These are phyloP conservation scores for Eupristina koningsbergeri DNA, from an alignment of 1,140 invertebrate species.

Conservation along the genomic window DNA sequence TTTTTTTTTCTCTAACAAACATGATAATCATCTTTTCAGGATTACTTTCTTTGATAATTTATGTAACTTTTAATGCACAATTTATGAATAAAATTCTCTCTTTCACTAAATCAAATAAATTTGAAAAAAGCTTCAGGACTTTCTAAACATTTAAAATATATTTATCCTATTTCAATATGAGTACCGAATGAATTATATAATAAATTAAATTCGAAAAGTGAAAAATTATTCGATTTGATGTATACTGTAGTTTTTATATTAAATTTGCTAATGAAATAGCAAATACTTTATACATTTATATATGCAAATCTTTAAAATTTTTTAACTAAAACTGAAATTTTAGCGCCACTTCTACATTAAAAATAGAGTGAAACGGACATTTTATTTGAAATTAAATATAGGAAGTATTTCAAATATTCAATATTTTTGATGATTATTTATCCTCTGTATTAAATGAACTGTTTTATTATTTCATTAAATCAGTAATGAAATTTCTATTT, in stretches of 20 bases:
- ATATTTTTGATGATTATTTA: background rate
- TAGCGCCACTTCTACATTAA: background rate
- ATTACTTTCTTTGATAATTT: background rate
- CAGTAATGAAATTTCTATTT: too few species aligned
- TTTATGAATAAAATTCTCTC: too few species aligned
- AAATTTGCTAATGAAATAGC: too few species aligned
- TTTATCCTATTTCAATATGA: background rate
- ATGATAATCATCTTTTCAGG: background rate
- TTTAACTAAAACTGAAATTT: background rate
- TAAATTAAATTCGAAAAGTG: too few species aligned
- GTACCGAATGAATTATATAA: background rate
- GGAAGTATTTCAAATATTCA: background rate
- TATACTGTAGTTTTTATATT: too few species aligned
- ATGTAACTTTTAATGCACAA: background rate
- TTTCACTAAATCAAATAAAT: too few species aligned
- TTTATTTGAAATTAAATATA: background rate
- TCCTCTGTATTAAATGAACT: too few species aligned
- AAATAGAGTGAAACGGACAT: background rate
- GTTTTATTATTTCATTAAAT: too few species aligned
- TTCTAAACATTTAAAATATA: conserved; percentile 2
- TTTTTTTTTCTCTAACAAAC: background rate
- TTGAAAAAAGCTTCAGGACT: too few species aligned
- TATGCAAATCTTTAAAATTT: background rate
- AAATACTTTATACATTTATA: too few species aligned
- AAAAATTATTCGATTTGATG: too few species aligned